Evolutionary conservation across 2,113 vertebrate species (phyloP), one percentile per base, ranked within the genome.

Genomic region (Tamias sibiricus): DNA sequence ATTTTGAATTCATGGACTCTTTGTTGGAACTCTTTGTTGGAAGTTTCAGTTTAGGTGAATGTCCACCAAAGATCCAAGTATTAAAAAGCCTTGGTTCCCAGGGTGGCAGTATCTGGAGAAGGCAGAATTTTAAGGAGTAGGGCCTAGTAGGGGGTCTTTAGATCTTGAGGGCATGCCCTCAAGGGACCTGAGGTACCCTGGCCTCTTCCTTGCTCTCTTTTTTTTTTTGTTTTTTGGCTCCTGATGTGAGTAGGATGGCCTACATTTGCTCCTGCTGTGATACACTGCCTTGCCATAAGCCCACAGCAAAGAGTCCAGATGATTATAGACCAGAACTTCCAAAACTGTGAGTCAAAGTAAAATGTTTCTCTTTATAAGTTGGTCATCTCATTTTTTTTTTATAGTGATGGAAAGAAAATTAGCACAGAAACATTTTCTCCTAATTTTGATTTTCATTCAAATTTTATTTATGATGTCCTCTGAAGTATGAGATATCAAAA

Each of bases 401-500:
- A 86, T 57, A 80, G 16, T 87, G 49, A 57, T 37, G 77, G 59
- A 93, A 79, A 80, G 52, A 4, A 37, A 37, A 42, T 32, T 80
- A 37, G 68, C 17, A 49, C 26, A 59, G 49, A 87, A 59, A 87
- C 32, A 76, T 79, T 69, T 80, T 84, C 35, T 93, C 28, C 68
- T 94, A 44, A 81, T 62, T 91, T 93, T 80, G 57, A 84, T 91
- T 82, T 81, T n/a, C 28, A 82, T 52, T 95, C 52, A 86, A 68
- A 77, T 82, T 81, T 66, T 76, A 71, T n/a, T 72, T 91, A 40
- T 93, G 6, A 86, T 87, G 35, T 83, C 37, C 47, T 66, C 10
- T 90, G 62, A 87, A 75, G 24, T 90, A 74, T 16, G 22, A 92
- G 82, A 95, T 80, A 91, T 30, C 79, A 94, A 90, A 79, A 79